Conservation (phyloP, 2,113 vertebrate genomes). For the Nyctibius bracteatus region DNA sequence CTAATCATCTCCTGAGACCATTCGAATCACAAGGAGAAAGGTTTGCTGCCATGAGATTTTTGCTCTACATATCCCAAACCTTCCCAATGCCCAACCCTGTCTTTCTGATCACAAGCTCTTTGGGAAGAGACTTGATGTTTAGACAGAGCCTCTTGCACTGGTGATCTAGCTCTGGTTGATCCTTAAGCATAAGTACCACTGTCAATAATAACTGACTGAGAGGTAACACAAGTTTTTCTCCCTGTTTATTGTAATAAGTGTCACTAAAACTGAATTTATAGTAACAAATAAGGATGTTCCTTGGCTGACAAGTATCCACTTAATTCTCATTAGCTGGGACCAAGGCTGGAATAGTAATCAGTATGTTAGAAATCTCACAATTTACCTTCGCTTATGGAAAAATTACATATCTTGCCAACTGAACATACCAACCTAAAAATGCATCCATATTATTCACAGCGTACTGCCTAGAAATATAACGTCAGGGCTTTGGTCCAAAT, state of each 20-base stretch:
- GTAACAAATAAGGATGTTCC: constrained; percentile 24
- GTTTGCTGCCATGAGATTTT: not conserved
- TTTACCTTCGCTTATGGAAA: constrained; percentile 57
- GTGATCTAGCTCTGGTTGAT: not conserved
- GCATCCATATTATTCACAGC: constrained; percentile 20
- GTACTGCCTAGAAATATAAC: constrained; percentile 41
- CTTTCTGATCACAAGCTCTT: not conserved
- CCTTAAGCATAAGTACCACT: not conserved
- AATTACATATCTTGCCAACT: constrained; percentile 46
- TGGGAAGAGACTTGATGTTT: not conserved
- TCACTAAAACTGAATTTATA: constrained; percentile 28
- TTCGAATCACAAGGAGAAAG: not conserved
- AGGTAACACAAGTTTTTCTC: not conserved
- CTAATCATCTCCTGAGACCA: not conserved
- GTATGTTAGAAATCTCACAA: constrained; percentile 31
- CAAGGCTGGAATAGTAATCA: constrained; percentile 24
- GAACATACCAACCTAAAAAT: constrained; percentile 61
- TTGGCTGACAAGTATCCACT: constrained; percentile 46
- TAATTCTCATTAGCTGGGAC: constrained; percentile 45
- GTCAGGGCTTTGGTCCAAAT: constrained; percentile 63
- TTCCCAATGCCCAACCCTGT: not conserved
- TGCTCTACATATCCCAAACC: not conserved
- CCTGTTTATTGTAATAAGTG: not conserved
- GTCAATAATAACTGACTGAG: not conserved
- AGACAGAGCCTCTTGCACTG: not conserved